Percentiles rank a stretch among this genome's conserved stretches.
Evolutionary conservation across 2,113 vertebrate species (phyloP).

Genomic region (Labeo rohita): DNA sequence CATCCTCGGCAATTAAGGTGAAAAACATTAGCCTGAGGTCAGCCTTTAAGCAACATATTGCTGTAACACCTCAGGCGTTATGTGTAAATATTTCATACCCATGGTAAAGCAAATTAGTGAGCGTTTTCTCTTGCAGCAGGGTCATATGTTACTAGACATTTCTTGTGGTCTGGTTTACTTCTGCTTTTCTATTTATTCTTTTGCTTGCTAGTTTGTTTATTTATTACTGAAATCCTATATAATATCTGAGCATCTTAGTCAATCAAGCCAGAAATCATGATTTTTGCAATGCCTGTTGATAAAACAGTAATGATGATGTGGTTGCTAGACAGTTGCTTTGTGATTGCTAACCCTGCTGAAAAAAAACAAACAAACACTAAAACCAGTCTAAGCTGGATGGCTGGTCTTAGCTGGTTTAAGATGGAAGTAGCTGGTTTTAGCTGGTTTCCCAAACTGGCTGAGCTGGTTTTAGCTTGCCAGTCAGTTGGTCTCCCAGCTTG

Average conservation of each 20-base stretch:
- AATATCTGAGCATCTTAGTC: not conserved
- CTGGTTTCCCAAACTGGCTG: too few species aligned
- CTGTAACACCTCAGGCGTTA: slow-evolving; percentile 5
- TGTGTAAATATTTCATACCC: slow-evolving; percentile 21
- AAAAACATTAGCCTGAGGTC: slow-evolving; percentile 29
- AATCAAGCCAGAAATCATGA: not conserved
- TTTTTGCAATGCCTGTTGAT: not conserved
- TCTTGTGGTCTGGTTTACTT: not conserved
- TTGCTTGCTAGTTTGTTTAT: not conserved
- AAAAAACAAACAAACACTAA: too few species aligned
- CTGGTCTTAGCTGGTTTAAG: too few species aligned
- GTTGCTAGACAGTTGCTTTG: not conserved
- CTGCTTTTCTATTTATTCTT: not conserved
- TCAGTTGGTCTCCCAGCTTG: too few species aligned
- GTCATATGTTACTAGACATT: not conserved
- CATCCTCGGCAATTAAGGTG: slow-evolving; percentile 32
- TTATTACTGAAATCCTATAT: not conserved
- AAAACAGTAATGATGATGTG: not conserved
- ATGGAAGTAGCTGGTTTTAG: too few species aligned
- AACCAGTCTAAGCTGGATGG: not conserved
- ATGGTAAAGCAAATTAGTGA: not conserved
- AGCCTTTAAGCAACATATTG: slow-evolving; percentile 14
- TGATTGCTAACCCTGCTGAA: not conserved
- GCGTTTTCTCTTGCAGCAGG: not conserved
- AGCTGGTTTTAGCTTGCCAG: too few species aligned